Conservation (phyloP, 2,888 invertebrate species). For the Drosophila meridionalis region DNA sequence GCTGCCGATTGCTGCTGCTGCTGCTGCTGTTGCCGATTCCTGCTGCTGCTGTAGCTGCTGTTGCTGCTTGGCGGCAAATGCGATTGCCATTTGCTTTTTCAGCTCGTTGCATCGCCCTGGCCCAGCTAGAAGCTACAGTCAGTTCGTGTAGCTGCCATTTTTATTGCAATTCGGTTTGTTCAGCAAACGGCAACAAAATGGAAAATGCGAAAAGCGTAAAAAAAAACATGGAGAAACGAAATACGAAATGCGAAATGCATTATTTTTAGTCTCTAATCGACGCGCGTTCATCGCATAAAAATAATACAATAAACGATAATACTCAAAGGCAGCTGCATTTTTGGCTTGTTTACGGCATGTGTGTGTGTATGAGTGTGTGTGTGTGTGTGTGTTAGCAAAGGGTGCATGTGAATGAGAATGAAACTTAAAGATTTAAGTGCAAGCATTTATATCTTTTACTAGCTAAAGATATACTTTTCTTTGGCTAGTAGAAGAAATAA, state of each 20-base stretch:
- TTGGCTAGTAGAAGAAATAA: too few relatives aligned
- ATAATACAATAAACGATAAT: conserved; percentile 80
- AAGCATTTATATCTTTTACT: not conserved
- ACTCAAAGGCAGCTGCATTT: conserved; percentile 66
- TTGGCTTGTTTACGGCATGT: conserved; percentile 31
- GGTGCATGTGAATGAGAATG: conserved; percentile 25
- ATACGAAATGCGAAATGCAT: conserved; percentile 65
- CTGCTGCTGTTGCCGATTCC: conserved; percentile 42
- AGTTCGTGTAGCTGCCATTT: conserved; percentile 53
- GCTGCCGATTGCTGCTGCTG: conserved; percentile 49
- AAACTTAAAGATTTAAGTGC: not conserved
- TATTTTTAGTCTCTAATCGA: conserved; percentile 80
- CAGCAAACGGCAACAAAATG: conserved; percentile 33
- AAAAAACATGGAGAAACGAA: conserved; percentile 24
- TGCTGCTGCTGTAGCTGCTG: conserved; percentile 25
- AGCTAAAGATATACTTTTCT: not conserved
- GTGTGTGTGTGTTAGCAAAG: not conserved
- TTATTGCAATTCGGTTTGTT: conserved; percentile 66
- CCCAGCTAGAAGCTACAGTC: not conserved
- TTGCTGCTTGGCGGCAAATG: conserved; percentile 59
- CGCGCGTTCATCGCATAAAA: conserved; percentile 82
- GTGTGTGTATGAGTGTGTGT: conserved; percentile 9
- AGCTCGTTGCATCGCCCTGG: conserved; percentile 31
- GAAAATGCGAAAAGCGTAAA: conserved; percentile 3
- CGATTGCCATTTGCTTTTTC: conserved; percentile 63